Percentiles rank a stretch among this genome's conserved stretches.
These are phyloP conservation scores for Clitarchus hookeri DNA, from an alignment of 2,888 invertebrate species.

Conservation along the genomic window DNA sequence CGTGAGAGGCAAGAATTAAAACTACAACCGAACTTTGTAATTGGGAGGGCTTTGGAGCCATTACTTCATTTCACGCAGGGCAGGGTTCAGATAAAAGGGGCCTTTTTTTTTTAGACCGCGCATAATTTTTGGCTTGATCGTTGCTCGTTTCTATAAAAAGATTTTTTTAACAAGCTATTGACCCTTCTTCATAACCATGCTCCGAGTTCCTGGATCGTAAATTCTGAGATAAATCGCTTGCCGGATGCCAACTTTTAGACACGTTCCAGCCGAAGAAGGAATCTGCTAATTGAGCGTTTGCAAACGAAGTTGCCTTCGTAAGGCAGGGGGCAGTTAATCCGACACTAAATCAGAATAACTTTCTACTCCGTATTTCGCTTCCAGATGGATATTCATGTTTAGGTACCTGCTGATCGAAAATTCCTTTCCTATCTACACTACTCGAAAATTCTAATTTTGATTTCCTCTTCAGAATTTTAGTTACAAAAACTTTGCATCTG, in stretches of 20 bases:
- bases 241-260: neutral
- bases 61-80: constrained; percentile 3
- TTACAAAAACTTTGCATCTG: too few relatives aligned
- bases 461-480: neutral
- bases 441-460: too few relatives aligned
- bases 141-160: neutral
- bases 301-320: neutral
- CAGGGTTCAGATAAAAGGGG: neutral
- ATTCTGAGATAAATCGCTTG: neutral
- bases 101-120: neutral
- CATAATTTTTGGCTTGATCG: neutral
- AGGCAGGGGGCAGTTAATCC: neutral
- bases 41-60: neutral
- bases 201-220: neutral
- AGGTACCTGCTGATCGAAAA: neutral
- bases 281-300: neutral
- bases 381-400: neutral
- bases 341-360: neutral
- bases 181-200: neutral
- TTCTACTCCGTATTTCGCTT: neutral
- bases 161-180: neutral
- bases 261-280: neutral
- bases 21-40: neutral
- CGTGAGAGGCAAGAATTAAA: neutral
- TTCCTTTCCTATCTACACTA: neutral